Percentiles rank a stretch among this genome's conserved stretches.
These are phyloP conservation scores for Myotis pilosus DNA, from an alignment of 2,797 vertebrate genomes.

Conservation along the genomic window DNA sequence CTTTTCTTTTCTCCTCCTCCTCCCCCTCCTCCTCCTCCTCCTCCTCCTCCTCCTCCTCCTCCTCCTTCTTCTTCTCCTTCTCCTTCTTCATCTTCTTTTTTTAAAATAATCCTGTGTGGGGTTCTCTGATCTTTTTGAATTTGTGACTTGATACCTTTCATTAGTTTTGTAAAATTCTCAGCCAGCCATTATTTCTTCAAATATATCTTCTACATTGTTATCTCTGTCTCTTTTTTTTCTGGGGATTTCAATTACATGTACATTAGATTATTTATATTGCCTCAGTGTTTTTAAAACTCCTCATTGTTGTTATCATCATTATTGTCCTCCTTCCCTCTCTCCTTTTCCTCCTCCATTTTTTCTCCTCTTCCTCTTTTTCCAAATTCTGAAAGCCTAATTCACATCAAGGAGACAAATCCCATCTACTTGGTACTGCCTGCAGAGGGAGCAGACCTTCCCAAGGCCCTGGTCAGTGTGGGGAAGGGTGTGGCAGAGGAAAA, in stretches of 20 bases:
- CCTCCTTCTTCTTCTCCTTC: no score
- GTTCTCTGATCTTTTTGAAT: constrained; percentile 16
- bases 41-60: no score
- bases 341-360: no score
- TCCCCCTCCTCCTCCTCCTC: fast-evolving
- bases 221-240: background rate
- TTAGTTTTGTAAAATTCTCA: background rate
- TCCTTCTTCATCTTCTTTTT: no score
- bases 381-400: background rate
- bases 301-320: background rate
- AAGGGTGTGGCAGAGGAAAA: background rate
- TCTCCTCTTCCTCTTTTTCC: background rate
- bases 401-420: background rate
- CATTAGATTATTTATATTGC: background rate
- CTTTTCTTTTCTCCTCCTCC: background rate
- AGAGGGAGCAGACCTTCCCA: background rate
- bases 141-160: background rate
- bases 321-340: background rate
- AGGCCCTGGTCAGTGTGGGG: background rate
- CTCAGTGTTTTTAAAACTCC: background rate
- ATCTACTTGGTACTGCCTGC: no score
- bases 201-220: background rate
- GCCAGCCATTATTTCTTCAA: background rate
- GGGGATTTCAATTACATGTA: background rate
- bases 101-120: background rate